Evolutionary conservation across 2,113 vertebrate species (phyloP).

Genomic region (Tachysurus fulvidraco): DNA sequence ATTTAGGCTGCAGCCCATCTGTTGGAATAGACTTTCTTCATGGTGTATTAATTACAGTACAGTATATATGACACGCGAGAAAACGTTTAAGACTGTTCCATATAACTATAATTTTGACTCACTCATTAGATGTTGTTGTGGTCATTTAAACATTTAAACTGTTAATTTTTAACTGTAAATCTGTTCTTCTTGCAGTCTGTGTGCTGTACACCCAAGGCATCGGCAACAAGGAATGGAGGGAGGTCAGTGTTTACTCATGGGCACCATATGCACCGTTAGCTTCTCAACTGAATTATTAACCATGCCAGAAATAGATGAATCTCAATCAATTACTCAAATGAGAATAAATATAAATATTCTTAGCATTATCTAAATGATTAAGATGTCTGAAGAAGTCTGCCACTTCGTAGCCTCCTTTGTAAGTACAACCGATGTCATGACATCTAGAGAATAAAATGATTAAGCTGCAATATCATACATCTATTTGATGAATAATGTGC

Average conservation of each 20-base stretch:
- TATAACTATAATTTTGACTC: too few species aligned
- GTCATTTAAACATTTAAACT: not conserved
- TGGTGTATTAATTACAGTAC: not conserved
- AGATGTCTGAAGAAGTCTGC: not conserved
- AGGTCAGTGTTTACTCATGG: constrained; percentile 77
- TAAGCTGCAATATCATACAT: not conserved
- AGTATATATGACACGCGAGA: not conserved
- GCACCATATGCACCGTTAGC: constrained; percentile 50
- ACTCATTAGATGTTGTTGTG: not conserved
- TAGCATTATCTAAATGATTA: not conserved
- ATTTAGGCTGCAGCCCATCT: not conserved
- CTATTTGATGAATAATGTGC: not conserved
- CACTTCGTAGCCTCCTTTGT: not conserved
- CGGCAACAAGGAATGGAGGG: constrained; percentile 98
- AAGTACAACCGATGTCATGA: not conserved
- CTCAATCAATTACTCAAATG: constrained; percentile 23
- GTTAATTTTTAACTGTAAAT: not conserved
- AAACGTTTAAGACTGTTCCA: not conserved
- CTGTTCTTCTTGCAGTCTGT: constrained; percentile 79
- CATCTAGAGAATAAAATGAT: not conserved
- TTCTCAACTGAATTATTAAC: constrained; percentile 10
- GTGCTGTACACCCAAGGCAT: constrained; percentile 95
- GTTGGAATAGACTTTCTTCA: not conserved
- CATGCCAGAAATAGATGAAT: constrained; percentile 2
- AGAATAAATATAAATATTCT: not conserved